Conservation (phyloP, 2,113 vertebrate species). For the Pachycephala philippinensis region DNA sequence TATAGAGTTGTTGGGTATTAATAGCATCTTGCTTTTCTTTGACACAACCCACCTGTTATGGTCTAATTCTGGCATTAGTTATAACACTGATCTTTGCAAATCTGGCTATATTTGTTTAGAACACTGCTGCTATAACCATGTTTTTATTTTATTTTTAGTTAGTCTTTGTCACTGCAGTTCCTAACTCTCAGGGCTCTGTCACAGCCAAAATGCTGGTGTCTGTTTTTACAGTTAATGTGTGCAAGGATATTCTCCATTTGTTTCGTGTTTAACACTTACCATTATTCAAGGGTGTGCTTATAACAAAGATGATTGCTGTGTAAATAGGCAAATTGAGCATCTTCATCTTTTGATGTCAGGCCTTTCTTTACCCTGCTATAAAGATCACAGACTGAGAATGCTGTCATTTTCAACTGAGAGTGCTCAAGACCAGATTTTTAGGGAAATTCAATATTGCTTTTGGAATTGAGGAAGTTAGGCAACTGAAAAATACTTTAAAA, state of each 20-base stretch:
- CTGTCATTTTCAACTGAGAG: neutral
- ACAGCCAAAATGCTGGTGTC: neutral
- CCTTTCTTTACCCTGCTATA: neutral
- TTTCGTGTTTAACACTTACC: neutral
- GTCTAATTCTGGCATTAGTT: neutral
- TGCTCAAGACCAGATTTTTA: neutral
- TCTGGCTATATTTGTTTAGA: neutral
- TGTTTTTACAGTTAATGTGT: neutral
- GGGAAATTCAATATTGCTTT: neutral
- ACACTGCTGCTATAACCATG: neutral
- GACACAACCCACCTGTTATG: neutral
- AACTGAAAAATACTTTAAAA: neutral
- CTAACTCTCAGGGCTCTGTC: neutral
- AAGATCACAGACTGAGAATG: neutral
- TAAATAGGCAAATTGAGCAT: neutral
- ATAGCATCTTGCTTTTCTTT: neutral
- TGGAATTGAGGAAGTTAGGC: neutral
- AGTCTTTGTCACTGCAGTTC: neutral
- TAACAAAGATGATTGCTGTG: neutral
- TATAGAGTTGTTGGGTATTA: neutral
- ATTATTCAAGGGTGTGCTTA: neutral
- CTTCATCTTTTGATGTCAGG: neutral
- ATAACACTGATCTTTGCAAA: neutral
- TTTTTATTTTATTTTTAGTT: neutral
- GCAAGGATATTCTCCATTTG: neutral